Evolutionary conservation across 2,797 vertebrate genomes (phyloP).

Genomic region (Lemur catta): DNA sequence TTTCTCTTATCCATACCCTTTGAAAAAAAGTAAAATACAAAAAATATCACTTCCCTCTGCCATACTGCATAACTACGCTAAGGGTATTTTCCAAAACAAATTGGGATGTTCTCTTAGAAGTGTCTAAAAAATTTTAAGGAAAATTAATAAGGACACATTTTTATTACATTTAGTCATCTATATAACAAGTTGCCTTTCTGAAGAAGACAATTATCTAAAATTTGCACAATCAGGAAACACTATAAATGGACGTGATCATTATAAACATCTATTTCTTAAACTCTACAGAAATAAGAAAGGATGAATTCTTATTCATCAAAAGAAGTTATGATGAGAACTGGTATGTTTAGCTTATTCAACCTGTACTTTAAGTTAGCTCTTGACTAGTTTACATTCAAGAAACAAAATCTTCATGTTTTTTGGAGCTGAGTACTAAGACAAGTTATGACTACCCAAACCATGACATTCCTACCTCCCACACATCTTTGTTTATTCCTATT

Average conservation of each 20-base stretch:
- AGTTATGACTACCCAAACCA: background rate
- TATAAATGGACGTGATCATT: background rate
- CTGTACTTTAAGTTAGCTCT: background rate
- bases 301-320: background rate
- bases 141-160: background rate
- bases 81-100: background rate
- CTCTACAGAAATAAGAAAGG: background rate
- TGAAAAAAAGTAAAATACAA: background rate
- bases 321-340: background rate
- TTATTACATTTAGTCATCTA: background rate
- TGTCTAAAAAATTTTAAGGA: background rate
- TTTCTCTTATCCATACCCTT: background rate
- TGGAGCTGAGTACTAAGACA: background rate
- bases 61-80: background rate
- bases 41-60: background rate
- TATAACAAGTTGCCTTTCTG: background rate
- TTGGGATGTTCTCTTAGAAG: background rate
- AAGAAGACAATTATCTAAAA: background rate
- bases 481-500: background rate
- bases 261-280: background rate
- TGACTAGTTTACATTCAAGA: background rate
- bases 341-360: background rate
- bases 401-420: slow-evolving; percentile 23
- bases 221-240: background rate
- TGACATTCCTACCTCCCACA: background rate